Percentiles rank a stretch among this genome's conserved stretches.
Conservation (phyloP, 2,113 vertebrate species). For the Psophia crepitans region DNA sequence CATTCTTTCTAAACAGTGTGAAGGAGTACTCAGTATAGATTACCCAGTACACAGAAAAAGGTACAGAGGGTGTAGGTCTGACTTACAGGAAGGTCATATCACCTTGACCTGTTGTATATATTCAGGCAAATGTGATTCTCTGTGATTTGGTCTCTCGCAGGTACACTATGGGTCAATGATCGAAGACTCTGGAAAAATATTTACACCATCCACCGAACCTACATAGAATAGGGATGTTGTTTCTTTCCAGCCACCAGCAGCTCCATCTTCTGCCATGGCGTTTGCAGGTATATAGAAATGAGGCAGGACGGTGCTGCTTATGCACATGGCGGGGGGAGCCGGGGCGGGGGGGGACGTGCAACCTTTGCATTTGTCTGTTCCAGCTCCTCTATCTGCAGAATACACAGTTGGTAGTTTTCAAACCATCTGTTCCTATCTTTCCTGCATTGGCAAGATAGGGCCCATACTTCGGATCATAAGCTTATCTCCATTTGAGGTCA, state of each 20-base stretch:
- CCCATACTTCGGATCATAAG: background rate
- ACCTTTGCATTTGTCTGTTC: background rate
- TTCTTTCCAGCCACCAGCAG: background rate
- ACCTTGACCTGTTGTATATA: background rate
- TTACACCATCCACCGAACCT: background rate
- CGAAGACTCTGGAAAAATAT: background rate
- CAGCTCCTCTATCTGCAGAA: background rate
- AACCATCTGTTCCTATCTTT: background rate
- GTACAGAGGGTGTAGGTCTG: background rate
- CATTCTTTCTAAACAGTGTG: background rate
- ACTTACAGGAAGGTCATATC: background rate
- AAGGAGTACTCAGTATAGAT: background rate
- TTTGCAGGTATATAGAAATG: background rate
- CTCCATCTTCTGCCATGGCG: background rate
- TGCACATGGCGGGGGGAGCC: too few species aligned
- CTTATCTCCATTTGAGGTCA: background rate
- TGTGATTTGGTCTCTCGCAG: background rate
- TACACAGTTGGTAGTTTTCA: background rate
- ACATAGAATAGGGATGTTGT: background rate
- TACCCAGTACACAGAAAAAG: background rate
- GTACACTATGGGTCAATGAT: background rate
- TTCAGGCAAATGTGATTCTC: background rate
- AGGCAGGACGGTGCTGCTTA: background rate
- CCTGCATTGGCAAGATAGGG: background rate
- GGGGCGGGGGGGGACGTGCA: too few species aligned